Base-by-base conservation (phyloP, 2,113 vertebrate genomes). In the Collichthys lucidus region DNA sequence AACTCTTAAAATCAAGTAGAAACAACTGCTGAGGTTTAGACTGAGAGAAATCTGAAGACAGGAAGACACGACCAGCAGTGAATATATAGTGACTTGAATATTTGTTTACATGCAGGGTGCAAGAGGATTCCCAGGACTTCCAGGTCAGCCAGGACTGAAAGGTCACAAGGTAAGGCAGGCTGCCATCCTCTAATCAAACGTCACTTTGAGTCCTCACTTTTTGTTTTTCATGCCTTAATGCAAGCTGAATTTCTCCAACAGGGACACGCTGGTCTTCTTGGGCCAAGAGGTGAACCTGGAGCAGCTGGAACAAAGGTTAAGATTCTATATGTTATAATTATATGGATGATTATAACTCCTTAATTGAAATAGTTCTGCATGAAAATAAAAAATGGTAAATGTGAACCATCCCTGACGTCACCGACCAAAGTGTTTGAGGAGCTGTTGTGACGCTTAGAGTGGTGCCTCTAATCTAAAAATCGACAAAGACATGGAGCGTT, bases 61-160 rank as follows among this genome's bases (percentile, higher is more conserved):
- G 16, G 24, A 20, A 29, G 20, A 12, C 12, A 57, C n/a, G 14
- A n/a, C 12, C 11, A 2, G 2, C 57, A 55, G 66, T 17, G 31
- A 44, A 12, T 56, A 55, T 2, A 14, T 31, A 4, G 2, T 29
- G 19, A 16, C 46, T 11, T 46, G 3, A 29, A 46, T 46, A 6
- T 29, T 26, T 75, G 3, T 77, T 70, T 79, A 1, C 19, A 53
- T 68, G 2, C 42, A 92, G 91, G 91, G 98, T 20, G 84, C 96
- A 50, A 94, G 98, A 94, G 98, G 98, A 49, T 99, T 99, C 88
- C 98, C 98, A 79, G 98, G 98, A 84, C 96, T 96, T 85, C 98
- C 98, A 63, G 98, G 98, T 87, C 95, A 95, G 16, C 96, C 97
- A 84, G 98, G 98, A 86, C 89, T 97, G 67, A 99, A 98, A 90